Conservation (phyloP, 2,113 vertebrate species). For the Barbus barbus region DNA sequence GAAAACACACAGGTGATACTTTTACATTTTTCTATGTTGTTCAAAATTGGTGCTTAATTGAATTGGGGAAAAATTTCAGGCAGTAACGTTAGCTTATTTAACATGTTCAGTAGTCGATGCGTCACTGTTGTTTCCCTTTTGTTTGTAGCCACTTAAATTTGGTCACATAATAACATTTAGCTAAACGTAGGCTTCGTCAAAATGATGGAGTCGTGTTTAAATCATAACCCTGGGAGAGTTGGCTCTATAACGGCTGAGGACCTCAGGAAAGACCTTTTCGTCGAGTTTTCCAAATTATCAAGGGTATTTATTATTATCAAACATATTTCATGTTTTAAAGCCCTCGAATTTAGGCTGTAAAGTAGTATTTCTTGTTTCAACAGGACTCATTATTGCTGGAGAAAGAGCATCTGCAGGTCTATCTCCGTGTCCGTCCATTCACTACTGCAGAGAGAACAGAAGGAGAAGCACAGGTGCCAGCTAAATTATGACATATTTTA, state of each 20-base stretch:
- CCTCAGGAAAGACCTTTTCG: slow-evolving; percentile 74
- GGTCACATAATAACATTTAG: not conserved
- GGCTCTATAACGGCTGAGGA: slow-evolving; percentile 68
- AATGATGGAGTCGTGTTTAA: slow-evolving; percentile 66
- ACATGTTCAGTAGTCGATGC: not conserved
- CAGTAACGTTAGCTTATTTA: not conserved
- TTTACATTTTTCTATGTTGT: not conserved
- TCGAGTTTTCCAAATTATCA: slow-evolving; percentile 72
- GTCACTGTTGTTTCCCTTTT: not conserved
- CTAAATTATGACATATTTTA: not conserved
- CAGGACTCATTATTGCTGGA: slow-evolving; percentile 71
- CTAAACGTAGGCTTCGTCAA: not conserved
- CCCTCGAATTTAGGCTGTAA: not conserved
- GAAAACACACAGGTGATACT: not conserved
- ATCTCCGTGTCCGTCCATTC: slow-evolving; percentile 85
- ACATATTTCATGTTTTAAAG: not conserved
- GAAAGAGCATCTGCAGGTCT: slow-evolving; percentile 85
- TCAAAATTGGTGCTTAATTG: not conserved
- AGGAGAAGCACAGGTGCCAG: slow-evolving; percentile 81
- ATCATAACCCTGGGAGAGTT: slow-evolving; percentile 60
- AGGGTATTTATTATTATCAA: not conserved
- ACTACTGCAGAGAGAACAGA: slow-evolving; percentile 76
- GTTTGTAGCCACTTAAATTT: not conserved
- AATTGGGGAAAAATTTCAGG: not conserved
- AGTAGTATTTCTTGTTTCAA: not conserved